phyloP scores from a whole-genome alignment of 2,888 invertebrate species.

The Morpho achilles region DNA sequence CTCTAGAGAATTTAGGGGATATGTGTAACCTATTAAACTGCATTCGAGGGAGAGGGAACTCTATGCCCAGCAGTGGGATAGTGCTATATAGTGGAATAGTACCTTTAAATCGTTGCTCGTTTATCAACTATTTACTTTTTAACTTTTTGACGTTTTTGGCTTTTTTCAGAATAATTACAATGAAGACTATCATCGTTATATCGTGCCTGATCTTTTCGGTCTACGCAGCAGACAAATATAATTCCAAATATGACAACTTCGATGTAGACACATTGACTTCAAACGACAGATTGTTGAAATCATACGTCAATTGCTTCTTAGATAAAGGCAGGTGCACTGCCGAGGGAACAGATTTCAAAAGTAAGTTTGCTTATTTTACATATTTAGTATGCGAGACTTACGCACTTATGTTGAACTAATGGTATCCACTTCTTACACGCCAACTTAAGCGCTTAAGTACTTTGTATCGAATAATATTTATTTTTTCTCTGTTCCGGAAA shows the following conservation, averaged over 20 bases:
- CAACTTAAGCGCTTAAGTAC: too few relatives aligned
- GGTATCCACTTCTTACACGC: too few relatives aligned
- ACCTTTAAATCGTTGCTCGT: neutral
- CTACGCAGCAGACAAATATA: slow-evolving; percentile 77
- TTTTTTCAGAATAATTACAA: slow-evolving; percentile 39
- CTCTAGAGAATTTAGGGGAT: too few relatives aligned
- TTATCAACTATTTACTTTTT: neutral
- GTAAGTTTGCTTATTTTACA: slow-evolving; percentile 65
- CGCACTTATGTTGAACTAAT: too few relatives aligned
- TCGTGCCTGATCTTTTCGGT: slow-evolving; percentile 52
- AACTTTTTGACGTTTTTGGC: neutral
- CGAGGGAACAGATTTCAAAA: slow-evolving; percentile 85
- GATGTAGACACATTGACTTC: slow-evolving; percentile 84
- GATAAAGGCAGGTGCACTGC: slow-evolving; percentile 84
- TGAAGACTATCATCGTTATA: slow-evolving; percentile 54
- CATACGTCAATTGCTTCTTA: slow-evolving; percentile 85
- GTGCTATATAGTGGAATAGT: too few relatives aligned
- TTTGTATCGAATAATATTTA: too few relatives aligned
- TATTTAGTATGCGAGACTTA: neutral
- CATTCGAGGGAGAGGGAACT: too few relatives aligned
- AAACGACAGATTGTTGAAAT: slow-evolving; percentile 84
- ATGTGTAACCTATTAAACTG: too few relatives aligned
- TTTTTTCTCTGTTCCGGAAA: too few relatives aligned
- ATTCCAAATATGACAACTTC: slow-evolving; percentile 85
- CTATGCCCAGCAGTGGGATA: too few relatives aligned